Conservation (phyloP, 1,140 invertebrate genomes). For the Antheraea pernyi region DNA sequence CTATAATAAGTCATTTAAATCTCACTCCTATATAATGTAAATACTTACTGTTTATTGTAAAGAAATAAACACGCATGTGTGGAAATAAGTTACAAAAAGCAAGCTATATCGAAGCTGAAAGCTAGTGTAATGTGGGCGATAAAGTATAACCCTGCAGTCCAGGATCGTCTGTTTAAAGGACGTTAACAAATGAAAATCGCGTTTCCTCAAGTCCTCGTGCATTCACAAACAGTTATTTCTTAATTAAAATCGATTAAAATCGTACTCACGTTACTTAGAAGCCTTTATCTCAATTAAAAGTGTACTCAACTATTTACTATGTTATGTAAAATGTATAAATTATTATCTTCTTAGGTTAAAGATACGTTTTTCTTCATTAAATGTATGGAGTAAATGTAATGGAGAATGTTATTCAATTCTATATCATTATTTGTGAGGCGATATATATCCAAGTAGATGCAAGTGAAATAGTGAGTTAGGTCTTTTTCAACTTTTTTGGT, state of each 20-base stretch:
- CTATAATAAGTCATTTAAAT: too few species aligned
- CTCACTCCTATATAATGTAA: too few species aligned
- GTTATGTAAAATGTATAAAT: too few species aligned
- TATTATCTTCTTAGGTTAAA: too few species aligned
- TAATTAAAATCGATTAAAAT: slow-evolving; percentile 47
- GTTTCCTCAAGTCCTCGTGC: slow-evolving; percentile 8
- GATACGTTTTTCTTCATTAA: neutral
- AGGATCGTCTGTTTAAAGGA: neutral
- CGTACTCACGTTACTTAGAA: slow-evolving; percentile 40
- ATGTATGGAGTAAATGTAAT: too few species aligned
- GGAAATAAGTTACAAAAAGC: neutral
- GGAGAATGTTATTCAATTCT: too few species aligned
- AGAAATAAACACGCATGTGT: neutral
- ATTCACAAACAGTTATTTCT: slow-evolving; percentile 26
- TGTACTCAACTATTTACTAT: neutral
- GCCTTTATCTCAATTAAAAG: slow-evolving; percentile 42
- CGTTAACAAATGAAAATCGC: slow-evolving; percentile 40
- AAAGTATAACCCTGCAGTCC: neutral
- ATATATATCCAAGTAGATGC: too few species aligned
- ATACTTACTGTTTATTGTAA: too few species aligned
- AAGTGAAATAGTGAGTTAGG: too few species aligned
- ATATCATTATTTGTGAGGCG: too few species aligned
- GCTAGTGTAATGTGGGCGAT: neutral
- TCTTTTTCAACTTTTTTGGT: too few species aligned
- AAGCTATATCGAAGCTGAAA: neutral